Conservation (phyloP, 2,113 vertebrate genomes). For the Ciconia maguari region DNA sequence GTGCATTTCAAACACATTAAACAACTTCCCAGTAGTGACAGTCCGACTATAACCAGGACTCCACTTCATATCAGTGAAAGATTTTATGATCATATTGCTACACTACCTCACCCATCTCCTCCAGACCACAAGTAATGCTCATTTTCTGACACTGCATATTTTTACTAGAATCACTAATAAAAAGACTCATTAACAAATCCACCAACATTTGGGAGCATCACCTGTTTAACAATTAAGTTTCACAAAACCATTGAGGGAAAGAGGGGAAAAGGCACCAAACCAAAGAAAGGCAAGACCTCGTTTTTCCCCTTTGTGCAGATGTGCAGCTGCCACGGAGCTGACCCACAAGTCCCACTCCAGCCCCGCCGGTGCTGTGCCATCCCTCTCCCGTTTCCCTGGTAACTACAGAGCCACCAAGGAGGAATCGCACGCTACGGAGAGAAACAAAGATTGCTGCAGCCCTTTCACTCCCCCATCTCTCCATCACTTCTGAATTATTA, state of each 20-base stretch:
- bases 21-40: background rate
- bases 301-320: background rate
- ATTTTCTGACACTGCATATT: background rate
- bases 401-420: constrained; percentile 58
- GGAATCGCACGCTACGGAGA: background rate
- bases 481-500: constrained; percentile 57
- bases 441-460: constrained; percentile 45
- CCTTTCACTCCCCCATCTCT: constrained; percentile 35
- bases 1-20: background rate
- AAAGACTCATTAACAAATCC: background rate
- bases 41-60: background rate
- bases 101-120: background rate
- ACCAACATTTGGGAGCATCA: background rate
- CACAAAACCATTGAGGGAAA: background rate
- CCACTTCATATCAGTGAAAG: background rate
- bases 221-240: background rate
- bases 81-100: background rate
- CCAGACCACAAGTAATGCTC: background rate
- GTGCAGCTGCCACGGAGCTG: background rate
- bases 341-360: constrained; percentile 16
- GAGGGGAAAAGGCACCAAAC: background rate
- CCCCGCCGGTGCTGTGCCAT: background rate
- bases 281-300: background rate
- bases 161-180: background rate
- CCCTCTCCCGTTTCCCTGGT: constrained; percentile 59